Conservation (phyloP, 2,797 vertebrate species). For the Pteropus rufus region DNA sequence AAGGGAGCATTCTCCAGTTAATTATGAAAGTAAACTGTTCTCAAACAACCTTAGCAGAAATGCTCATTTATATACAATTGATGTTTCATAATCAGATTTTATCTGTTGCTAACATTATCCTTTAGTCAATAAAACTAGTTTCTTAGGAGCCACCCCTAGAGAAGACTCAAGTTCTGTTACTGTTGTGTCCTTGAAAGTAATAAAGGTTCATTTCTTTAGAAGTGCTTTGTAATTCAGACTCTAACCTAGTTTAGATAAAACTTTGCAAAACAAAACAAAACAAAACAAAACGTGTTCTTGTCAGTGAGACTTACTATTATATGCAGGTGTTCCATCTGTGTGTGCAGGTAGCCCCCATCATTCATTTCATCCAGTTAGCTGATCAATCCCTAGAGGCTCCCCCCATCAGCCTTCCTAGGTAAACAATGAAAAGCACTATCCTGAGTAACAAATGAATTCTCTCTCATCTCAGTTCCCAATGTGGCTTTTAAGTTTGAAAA, state of each 20-base stretch:
- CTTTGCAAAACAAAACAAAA: background rate
- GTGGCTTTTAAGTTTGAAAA: slow-evolving; percentile 77
- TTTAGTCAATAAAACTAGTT: background rate
- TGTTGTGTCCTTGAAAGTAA: background rate
- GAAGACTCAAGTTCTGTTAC: background rate
- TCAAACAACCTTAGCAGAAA: background rate
- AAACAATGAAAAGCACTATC: slow-evolving; percentile 60
- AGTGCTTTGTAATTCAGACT: background rate
- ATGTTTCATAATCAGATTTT: background rate
- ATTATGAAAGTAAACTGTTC: background rate
- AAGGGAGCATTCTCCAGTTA: background rate
- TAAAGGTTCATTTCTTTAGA: background rate
- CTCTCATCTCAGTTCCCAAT: slow-evolving; percentile 64
- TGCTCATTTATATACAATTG: background rate
- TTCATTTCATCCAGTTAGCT: background rate
- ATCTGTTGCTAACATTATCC: background rate
- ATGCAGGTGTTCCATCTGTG: background rate
- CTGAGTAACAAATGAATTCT: background rate
- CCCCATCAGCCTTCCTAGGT: background rate
- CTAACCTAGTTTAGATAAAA: background rate
- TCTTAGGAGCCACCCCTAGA: background rate
- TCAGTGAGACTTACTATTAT: background rate
- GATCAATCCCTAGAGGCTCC: slow-evolving; percentile 12
- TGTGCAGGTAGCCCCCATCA: background rate
- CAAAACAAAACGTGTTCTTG: background rate